These are phyloP conservation scores for Ictidomys tridecemlineatus DNA, from an alignment of 2,113 vertebrate genomes.

Conservation along the genomic window DNA sequence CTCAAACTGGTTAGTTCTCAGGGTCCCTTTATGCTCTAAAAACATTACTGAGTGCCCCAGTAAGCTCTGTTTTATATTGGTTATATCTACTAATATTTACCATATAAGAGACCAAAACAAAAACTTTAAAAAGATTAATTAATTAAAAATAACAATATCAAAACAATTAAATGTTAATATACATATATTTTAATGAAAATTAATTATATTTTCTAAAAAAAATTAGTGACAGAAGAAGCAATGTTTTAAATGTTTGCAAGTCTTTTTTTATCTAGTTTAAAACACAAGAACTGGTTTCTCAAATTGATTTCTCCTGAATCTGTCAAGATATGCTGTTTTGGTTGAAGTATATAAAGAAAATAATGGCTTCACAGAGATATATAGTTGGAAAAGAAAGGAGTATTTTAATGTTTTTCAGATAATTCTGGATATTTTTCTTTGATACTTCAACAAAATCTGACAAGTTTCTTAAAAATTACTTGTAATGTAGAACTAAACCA, in stretches of 20 bases:
- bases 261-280: not conserved
- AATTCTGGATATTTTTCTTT: not conserved
- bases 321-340: not conserved
- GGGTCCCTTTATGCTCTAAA: not conserved
- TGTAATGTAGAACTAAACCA: not conserved
- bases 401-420: not conserved
- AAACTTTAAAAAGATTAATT: not conserved
- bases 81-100: slow-evolving; percentile 1
- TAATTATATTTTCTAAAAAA: slow-evolving; percentile 8
- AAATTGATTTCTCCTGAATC: not conserved
- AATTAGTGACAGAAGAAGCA: not conserved
- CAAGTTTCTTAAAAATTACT: not conserved
- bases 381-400: slow-evolving; percentile 2
- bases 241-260: not conserved
- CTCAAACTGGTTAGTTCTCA: not conserved
- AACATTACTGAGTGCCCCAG: not conserved
- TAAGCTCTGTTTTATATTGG: not conserved
- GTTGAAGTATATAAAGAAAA: not conserved
- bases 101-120: not conserved
- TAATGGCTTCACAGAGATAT: not conserved
- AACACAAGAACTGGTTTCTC: not conserved
- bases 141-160: not conserved
- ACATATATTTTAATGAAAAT: slow-evolving; percentile 1
- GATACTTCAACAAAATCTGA: not conserved
- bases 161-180: not conserved